Percentiles rank a stretch among this genome's conserved stretches.
phyloP scores from a whole-genome alignment of 2,888 invertebrate species.

The Caradrina kadenii region DNA sequence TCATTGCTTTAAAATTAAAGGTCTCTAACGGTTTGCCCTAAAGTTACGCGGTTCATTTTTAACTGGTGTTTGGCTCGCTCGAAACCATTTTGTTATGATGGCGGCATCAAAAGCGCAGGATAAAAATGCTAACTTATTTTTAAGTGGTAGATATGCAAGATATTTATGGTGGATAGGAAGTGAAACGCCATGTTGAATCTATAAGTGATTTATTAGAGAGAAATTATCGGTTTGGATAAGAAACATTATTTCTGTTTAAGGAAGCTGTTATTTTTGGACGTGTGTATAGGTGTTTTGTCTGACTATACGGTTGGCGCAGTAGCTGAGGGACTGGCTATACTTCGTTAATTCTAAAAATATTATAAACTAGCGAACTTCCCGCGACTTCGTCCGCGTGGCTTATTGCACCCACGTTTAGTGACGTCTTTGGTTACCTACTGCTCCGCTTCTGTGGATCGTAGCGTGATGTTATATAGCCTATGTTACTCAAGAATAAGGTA shows the following conservation, averaged over 20 bases:
- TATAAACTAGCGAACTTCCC: no score
- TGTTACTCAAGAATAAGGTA: no score
- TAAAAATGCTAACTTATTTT: conserved; percentile 85
- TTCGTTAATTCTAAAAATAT: no score
- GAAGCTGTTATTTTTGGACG: conserved; percentile 48
- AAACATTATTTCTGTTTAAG: conserved; percentile 49
- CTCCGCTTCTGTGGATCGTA: no score
- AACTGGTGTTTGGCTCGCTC: conserved; percentile 62
- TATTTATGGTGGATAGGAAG: conserved; percentile 85
- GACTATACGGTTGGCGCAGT: no score
- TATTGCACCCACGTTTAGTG: no score
- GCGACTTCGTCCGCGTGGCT: no score
- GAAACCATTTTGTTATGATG: conserved; percentile 80
- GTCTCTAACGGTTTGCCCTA: conserved; percentile 24
- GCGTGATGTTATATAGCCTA: no score
- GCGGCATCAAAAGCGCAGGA: conserved; percentile 73
- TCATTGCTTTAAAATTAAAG: conserved; percentile 23
- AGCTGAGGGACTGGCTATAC: no score
- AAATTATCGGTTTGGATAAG: conserved; percentile 74
- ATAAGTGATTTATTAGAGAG: conserved; percentile 81
- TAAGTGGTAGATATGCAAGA: conserved; percentile 81
- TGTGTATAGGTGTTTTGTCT: conserved; percentile 12
- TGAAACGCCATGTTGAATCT: conserved; percentile 82
- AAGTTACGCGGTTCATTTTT: conserved; percentile 62
- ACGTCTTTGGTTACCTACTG: no score